Percentiles rank a stretch among this genome's conserved stretches.
Conservation (phyloP, 2,888 invertebrate species). For the Heliconius erato region DNA sequence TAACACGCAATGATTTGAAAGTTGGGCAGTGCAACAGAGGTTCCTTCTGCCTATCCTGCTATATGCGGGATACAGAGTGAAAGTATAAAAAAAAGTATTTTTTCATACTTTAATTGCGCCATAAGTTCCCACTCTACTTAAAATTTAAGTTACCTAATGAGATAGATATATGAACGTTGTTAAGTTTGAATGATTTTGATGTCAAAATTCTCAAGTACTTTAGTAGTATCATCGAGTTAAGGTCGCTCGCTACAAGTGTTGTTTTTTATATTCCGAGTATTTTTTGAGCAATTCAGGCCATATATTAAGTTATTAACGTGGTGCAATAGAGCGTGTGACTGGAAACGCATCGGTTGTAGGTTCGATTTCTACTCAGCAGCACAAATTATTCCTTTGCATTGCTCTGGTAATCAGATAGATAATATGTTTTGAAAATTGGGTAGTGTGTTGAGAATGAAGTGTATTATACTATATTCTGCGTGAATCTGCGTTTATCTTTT, state of each 20-base stretch:
- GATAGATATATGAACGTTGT: not conserved
- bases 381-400: not conserved
- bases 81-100: not conserved
- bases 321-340: not conserved
- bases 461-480: too few species aligned
- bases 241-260: not conserved
- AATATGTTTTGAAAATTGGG: too few species aligned
- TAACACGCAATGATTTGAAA: not conserved
- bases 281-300: not conserved
- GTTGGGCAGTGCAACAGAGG: not conserved
- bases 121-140: constrained; percentile 35
- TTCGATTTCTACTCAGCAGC: not conserved
- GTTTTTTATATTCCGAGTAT: not conserved
- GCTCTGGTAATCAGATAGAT: too few species aligned
- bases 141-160: constrained; percentile 1
- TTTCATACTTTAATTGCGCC: constrained; percentile 37
- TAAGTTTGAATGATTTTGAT: constrained; percentile 11
- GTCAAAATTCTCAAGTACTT: constrained; percentile 1
- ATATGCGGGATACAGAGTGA: not conserved
- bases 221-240: constrained; percentile 8
- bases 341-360: not conserved
- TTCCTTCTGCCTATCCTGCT: not conserved
- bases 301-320: constrained; percentile 42
- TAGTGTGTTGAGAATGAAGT: too few species aligned
- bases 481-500: too few species aligned